Evolutionary conservation across 1,140 invertebrate species (phyloP), one percentile per base, ranked within the genome.

Genomic region (Arctopsyche grandis): DNA sequence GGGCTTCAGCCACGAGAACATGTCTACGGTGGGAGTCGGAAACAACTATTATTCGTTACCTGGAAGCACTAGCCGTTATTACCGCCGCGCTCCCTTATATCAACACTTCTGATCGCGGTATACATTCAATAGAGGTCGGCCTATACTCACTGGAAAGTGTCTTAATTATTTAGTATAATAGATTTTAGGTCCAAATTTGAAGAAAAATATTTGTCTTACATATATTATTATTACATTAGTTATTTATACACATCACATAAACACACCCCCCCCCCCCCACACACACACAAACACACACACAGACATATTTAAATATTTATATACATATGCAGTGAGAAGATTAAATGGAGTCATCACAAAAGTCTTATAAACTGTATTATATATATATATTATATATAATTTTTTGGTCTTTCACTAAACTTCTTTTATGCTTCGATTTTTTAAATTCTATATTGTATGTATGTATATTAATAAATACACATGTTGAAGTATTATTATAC

Each of bases 41-140:
- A 70, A 56, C 58, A 78, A 75, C 29, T 79, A 82, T 60, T 71
- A 75, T 75, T 78, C 80, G 19, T 70, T 82, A 46, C 80, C 80
- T 1, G 63, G 66, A 9, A 19, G 52, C 44, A 63, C 21, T 21
- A 69, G 60, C 26, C 78, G 78, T 21, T 75, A 66, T 66, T 66
- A 80, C 12, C 81, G 78, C 26, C 70, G 74, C 10, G 52, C 81
- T 29, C 81, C 81, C 0, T 79, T 80, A 44, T 79, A 78, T 56
- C 78, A 80, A 76, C 79, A 80, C 79, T 82, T 82, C 81, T 82
- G 81, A 82, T 76, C 74, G 43, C 74, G 76, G 69, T 78, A 60
- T 52, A 56, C 16, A 69, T 70, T 58, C 21, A 26, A 71, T 26
- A 71, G 69, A 60, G 69, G 66, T 71, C 69, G 69, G 78, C 78